A percentile compares a stretch with the other conserved stretches of the same genome.
These are phyloP conservation scores for Vireo altiloquus DNA, from an alignment of 2,113 vertebrate genomes.

Conservation along the genomic window DNA sequence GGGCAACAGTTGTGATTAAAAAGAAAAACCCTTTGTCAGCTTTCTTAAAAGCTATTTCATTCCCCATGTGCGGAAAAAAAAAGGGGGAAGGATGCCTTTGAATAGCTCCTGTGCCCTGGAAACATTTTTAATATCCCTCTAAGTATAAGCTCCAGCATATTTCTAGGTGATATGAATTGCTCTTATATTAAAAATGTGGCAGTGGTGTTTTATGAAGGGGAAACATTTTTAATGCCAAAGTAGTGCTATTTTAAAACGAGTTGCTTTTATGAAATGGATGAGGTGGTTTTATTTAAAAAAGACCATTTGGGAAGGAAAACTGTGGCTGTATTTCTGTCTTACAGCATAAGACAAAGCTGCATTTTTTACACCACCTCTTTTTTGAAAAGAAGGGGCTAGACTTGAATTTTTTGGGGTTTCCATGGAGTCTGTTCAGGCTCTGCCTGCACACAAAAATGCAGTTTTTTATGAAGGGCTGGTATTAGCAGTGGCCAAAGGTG, in stretches of 20 bases:
- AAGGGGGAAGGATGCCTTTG: background rate
- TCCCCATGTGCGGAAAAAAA: background rate
- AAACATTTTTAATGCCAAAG: conserved; percentile 38
- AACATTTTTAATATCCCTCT: conserved; percentile 9
- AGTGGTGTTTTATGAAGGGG: conserved; percentile 23
- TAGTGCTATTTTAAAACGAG: conserved; percentile 29
- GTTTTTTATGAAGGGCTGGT: background rate
- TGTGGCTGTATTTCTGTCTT: background rate
- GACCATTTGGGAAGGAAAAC: background rate
- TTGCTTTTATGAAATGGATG: conserved; percentile 1
- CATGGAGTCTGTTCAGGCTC: background rate
- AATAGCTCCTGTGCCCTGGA: background rate
- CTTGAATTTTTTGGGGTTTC: background rate
- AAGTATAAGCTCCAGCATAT: background rate
- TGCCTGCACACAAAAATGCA: background rate
- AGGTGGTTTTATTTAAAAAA: conserved; percentile 26
- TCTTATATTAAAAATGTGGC: conserved; percentile 23
- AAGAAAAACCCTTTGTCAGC: background rate
- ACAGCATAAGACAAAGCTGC: background rate
- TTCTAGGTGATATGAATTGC: background rate
- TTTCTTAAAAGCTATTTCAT: background rate
- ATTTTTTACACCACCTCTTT: background rate
- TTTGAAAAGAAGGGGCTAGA: background rate
- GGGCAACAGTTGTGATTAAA: background rate
- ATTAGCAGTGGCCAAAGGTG: background rate